A percentile compares a stretch with the other conserved stretches of the same genome.
Evolutionary conservation across 2,888 invertebrate species (phyloP).

Genomic region (Apomyelois bistriatella): DNA sequence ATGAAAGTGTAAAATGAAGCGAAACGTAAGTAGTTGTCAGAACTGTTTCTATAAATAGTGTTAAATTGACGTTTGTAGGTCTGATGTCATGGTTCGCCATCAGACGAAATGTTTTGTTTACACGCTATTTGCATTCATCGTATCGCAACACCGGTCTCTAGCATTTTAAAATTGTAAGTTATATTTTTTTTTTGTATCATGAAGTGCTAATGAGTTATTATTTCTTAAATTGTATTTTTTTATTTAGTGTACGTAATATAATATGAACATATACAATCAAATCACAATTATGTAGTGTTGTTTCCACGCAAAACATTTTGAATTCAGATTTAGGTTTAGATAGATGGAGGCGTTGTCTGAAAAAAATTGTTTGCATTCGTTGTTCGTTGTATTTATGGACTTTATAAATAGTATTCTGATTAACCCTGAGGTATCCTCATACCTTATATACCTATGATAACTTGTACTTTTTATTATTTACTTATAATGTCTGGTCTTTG

Average conservation of each 20-base stretch:
- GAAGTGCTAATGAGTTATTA: too few relatives aligned
- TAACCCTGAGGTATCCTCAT: slow-evolving; percentile 50
- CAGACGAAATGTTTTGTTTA: slow-evolving; percentile 52
- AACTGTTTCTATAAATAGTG: slow-evolving; percentile 37
- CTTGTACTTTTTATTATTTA: too few relatives aligned
- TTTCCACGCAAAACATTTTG: too few relatives aligned
- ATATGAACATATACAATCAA: too few relatives aligned
- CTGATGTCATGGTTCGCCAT: slow-evolving; percentile 43
- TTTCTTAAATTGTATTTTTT: too few relatives aligned
- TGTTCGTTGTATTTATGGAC: slow-evolving; percentile 41
- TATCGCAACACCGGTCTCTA: neutral
- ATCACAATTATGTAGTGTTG: too few relatives aligned
- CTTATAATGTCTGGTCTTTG: neutral
- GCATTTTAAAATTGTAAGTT: too few relatives aligned
- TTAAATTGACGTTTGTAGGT: slow-evolving; percentile 39
- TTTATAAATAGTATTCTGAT: slow-evolving; percentile 46
- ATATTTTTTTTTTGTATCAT: too few relatives aligned
- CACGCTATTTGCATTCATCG: slow-evolving; percentile 22
- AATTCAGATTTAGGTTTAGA: too few relatives aligned
- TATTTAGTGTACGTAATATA: too few relatives aligned
- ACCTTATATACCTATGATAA: neutral
- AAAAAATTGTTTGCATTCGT: too few relatives aligned
- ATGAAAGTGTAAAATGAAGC: slow-evolving; percentile 62
- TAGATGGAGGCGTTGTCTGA: too few relatives aligned
- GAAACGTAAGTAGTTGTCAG: slow-evolving; percentile 65